Evolutionary conservation across 2,113 vertebrate genomes (phyloP), one percentile per base, ranked within the genome.

Genomic region (Calyptomena viridis): DNA sequence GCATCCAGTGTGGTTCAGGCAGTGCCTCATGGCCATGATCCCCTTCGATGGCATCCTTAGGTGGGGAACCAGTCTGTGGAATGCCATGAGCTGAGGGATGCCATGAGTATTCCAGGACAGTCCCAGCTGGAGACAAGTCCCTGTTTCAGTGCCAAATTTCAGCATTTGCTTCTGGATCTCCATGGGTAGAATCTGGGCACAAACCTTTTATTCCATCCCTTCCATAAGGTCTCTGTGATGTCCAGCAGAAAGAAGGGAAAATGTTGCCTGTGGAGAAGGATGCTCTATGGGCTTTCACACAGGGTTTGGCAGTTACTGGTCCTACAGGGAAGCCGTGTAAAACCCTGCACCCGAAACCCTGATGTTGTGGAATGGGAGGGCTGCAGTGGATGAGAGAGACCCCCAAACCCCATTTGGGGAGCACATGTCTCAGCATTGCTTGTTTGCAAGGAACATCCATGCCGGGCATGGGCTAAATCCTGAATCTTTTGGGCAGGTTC

Each of bases 141-240:
- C 47, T 3, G 0, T 11, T 37, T 19, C 35, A 8, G 28, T 37
- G 35, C 39, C 56, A 60, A 60, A 84, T 37, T 44, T 78, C 71
- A 31, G 59, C 33, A 7, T 30, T 7, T 11, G 0, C 30, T 49
- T 49, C 72, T 16, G 40, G 27, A 35, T 35, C 25, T 69, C 28
- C 2, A 0, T 0, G 9, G n/a, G 37, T 11, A 1, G 30, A n/a
- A 55, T 53, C 31, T 4, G 7, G 31, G 22, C 52, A 53, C 37
- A 63, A 37, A 79, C n/a, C 28, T 44, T 30, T 69, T 6, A 8
- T 15, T 81, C 42, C 11, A 2, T 14, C 7, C 20, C 0, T 5
- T 39, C 6, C 2, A 0, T 2, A 18, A 31, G 16, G 9, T n/a
- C n/a, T n/a, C n/a, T n/a, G n/a, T n/a, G n/a, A 8, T 2, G 4